Percentiles rank a stretch among this genome's conserved stretches.
phyloP scores from a whole-genome alignment of 2,888 invertebrate genomes.

The Apoda limacodes region DNA sequence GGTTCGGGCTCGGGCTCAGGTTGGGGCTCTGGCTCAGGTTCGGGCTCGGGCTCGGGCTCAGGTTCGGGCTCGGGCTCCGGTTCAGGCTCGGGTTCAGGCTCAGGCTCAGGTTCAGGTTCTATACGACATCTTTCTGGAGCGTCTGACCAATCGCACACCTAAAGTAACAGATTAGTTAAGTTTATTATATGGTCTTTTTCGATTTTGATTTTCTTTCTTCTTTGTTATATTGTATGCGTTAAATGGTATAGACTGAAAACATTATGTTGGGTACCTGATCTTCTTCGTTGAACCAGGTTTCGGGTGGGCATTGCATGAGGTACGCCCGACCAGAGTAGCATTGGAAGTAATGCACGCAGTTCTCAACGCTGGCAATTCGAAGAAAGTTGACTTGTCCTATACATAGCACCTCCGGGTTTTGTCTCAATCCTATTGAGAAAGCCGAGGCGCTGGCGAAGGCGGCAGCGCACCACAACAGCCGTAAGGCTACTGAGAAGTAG shows the following conservation, averaged over 20 bases:
- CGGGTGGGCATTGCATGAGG: constrained; percentile 49
- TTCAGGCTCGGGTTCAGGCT: constrained; percentile 36
- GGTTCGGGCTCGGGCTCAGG: constrained; percentile 43
- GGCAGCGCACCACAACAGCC: constrained; percentile 34
- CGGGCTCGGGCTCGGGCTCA: constrained; percentile 32
- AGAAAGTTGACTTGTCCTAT: constrained; percentile 58
- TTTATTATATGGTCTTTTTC: too few relatives aligned
- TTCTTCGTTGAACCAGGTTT: constrained; percentile 56
- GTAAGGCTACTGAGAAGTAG: constrained; percentile 14
- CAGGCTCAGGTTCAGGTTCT: constrained; percentile 37
- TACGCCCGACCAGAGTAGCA: constrained; percentile 54
- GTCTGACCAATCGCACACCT: constrained; percentile 49
- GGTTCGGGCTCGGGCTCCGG: constrained; percentile 43
- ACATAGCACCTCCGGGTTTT: constrained; percentile 59
- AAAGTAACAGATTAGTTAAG: constrained; percentile 9
- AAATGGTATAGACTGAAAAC: background rate
- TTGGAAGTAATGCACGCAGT: constrained; percentile 55
- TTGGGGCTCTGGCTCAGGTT: constrained; percentile 41
- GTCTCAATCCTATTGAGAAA: constrained; percentile 53
- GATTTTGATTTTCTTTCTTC: too few relatives aligned
- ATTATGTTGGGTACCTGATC: constrained; percentile 36
- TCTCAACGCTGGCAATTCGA: constrained; percentile 43
- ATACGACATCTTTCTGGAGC: constrained; percentile 34
- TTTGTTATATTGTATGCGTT: too few relatives aligned
- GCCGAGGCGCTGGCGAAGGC: constrained; percentile 44